These are phyloP conservation scores for Plecturocebus donacophilus DNA, from an alignment of 2,113 vertebrate species.

Conservation along the genomic window DNA sequence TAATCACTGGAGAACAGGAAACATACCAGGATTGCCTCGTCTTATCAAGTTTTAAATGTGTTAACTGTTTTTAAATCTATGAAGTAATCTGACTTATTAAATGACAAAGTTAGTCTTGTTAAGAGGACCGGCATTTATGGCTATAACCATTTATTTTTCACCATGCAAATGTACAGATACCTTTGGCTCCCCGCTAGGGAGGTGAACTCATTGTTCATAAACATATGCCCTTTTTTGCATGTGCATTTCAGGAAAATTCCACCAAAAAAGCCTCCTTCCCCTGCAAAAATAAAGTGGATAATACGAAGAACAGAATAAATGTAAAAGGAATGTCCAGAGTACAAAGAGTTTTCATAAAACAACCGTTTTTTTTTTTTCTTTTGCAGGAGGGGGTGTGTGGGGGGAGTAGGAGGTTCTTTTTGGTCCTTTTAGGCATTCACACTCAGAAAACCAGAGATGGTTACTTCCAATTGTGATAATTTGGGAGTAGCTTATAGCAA, in stretches of 20 bases:
- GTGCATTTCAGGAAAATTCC: conserved; percentile 46
- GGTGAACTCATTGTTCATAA: background rate
- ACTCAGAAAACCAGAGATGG: background rate
- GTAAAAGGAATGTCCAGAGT: background rate
- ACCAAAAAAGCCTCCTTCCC: background rate
- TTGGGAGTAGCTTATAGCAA: conserved; percentile 10
- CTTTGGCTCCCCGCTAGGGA: conserved; percentile 9
- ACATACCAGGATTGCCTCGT: conserved; percentile 68
- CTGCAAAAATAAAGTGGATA: background rate
- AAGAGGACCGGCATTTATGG: conserved; percentile 55
- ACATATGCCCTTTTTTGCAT: background rate
- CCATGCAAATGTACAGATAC: conserved; percentile 28
- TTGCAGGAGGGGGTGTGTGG: too few relatives aligned
- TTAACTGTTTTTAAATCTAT: conserved; percentile 71
- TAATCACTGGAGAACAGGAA: conserved; percentile 81
- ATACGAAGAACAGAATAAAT: conserved; percentile 32
- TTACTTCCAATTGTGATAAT: conserved; percentile 12
- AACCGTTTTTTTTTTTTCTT: background rate
- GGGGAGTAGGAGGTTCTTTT: background rate
- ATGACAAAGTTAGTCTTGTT: conserved; percentile 70
- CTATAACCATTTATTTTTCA: conserved; percentile 49
- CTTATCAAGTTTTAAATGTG: conserved; percentile 80
- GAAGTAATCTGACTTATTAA: conserved; percentile 77
- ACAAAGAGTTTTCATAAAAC: conserved; percentile 12
- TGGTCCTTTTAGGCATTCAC: background rate